Percentiles rank a stretch among this genome's conserved stretches.
These are phyloP conservation scores for Amblyjoppa proteus DNA, from an alignment of 2,888 invertebrate species.

Conservation along the genomic window DNA sequence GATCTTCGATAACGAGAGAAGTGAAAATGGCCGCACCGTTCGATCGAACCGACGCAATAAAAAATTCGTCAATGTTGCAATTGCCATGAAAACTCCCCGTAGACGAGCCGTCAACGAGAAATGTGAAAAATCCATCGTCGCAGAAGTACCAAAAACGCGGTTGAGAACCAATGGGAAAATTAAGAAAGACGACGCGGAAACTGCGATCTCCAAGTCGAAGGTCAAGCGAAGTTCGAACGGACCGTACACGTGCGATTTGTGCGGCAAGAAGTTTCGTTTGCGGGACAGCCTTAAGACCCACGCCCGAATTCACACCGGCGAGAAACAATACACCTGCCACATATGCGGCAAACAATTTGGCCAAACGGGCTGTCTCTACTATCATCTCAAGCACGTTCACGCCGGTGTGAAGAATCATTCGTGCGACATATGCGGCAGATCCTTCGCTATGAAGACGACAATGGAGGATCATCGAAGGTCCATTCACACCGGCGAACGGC, in stretches of 20 bases:
- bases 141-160: neutral
- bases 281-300: slow-evolving; percentile 73
- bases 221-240: slow-evolving; percentile 28
- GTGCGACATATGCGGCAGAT: slow-evolving; percentile 86
- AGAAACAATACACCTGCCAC: slow-evolving; percentile 84
- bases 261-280: slow-evolving; percentile 73
- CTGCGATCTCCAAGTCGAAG: neutral
- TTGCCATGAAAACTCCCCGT: neutral
- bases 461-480: slow-evolving; percentile 84
- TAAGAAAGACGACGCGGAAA: neutral
- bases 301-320: slow-evolving; percentile 73
- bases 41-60: neutral
- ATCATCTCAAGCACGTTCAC: slow-evolving; percentile 86
- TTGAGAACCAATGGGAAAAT: neutral
- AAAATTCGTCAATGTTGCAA: neutral
- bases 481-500: slow-evolving; percentile 85
- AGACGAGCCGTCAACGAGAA: neutral
- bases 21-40: neutral
- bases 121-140: neutral
- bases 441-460: slow-evolving; percentile 85
- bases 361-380: slow-evolving; percentile 86
- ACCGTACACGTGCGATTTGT: slow-evolving; percentile 71
- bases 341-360: slow-evolving; percentile 85
- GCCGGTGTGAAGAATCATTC: slow-evolving; percentile 84
- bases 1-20: slow-evolving; percentile 9